These are phyloP conservation scores for Hystrix cristata DNA, from an alignment of 2,113 vertebrate genomes.

Conservation along the genomic window DNA sequence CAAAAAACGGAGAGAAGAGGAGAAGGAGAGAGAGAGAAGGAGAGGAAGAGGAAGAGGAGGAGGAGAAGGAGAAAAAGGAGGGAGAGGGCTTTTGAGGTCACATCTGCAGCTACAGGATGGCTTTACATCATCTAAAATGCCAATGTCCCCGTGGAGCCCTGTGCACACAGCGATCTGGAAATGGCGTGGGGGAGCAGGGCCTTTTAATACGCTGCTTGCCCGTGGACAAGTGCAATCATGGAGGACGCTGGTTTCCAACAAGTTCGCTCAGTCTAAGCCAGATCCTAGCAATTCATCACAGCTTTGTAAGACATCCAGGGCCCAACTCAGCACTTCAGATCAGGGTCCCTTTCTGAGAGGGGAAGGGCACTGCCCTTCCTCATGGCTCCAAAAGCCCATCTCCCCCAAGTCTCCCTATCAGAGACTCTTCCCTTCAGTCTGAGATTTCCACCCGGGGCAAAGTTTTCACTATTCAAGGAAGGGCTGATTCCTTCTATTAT, in stretches of 20 bases:
- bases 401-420: accelerated
- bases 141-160: neutral
- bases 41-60: neutral
- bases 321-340: neutral
- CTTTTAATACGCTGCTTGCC: neutral
- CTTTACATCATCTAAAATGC: neutral
- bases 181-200: accelerated
- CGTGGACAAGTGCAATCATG: no score
- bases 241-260: neutral
- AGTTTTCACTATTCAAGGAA: neutral
- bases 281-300: neutral
- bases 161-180: neutral
- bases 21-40: neutral
- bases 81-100: neutral
- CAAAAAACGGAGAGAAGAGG: neutral
- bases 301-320: neutral
- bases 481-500: no score
- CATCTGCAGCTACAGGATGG: accelerated
- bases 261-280: neutral
- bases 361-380: no score
- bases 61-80: no score
- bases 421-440: neutral
- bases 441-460: neutral
- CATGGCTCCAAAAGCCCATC: accelerated
- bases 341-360: neutral